Evolutionary conservation across 2,888 invertebrate species (phyloP).

Genomic region (Augochlorella aurata): DNA sequence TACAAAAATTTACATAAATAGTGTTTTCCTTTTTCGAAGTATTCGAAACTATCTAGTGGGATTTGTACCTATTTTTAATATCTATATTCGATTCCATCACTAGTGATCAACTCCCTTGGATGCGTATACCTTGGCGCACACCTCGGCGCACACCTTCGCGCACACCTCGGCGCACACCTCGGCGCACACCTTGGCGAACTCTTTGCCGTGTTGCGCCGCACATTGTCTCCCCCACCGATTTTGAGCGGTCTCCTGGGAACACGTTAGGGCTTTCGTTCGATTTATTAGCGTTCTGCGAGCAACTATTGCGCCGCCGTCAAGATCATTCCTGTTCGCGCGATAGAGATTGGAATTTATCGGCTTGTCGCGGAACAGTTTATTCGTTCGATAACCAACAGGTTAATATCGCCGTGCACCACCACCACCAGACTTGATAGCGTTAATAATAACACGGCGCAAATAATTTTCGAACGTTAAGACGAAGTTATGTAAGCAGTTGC

Average conservation of each 20-base stretch:
- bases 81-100: too few relatives aligned
- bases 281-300: constrained; percentile 30
- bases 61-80: too few relatives aligned
- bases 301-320: constrained; percentile 1
- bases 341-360: constrained; percentile 13
- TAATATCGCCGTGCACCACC: neutral
- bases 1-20: too few relatives aligned
- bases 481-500: neutral
- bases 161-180: constrained; percentile 35
- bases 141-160: neutral
- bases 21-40: too few relatives aligned
- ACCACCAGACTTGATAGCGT: neutral
- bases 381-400: constrained; percentile 11
- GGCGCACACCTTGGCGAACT: constrained; percentile 11
- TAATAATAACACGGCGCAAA: neutral
- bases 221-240: constrained; percentile 14
- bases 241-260: neutral
- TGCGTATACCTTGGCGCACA: constrained; percentile 23
- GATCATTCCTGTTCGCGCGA: constrained; percentile 11
- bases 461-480: neutral
- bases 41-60: too few relatives aligned
- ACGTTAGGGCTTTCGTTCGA: constrained; percentile 16
- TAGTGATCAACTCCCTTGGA: too few relatives aligned
- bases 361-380: constrained; percentile 5
- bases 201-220: constrained; percentile 32